These are phyloP conservation scores for Calyptomena viridis DNA, from an alignment of 2,113 vertebrate species.

Conservation along the genomic window DNA sequence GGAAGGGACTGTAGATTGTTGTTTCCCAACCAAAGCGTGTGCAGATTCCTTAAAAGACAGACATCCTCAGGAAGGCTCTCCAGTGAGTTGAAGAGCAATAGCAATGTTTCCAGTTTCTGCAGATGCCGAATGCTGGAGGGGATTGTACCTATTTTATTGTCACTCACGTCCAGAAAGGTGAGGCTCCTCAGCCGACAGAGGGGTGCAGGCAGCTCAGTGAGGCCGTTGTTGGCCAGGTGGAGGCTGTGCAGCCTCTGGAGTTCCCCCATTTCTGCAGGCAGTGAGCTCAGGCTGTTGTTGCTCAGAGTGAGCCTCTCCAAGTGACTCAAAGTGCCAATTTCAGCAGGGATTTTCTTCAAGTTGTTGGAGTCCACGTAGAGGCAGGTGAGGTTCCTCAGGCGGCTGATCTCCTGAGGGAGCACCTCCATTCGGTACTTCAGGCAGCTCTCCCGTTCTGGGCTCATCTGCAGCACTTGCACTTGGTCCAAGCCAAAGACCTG, in stretches of 20 bases:
- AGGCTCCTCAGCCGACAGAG: slow-evolving; percentile 59
- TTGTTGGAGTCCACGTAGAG: slow-evolving; percentile 64
- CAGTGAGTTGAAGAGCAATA: slow-evolving; percentile 51
- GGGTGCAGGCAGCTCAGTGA: slow-evolving; percentile 5
- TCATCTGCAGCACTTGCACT: slow-evolving; percentile 66
- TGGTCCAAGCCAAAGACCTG: slow-evolving; percentile 53
- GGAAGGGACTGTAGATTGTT: slow-evolving; percentile 41
- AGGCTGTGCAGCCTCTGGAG: slow-evolving; percentile 61
- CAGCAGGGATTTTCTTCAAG: slow-evolving; percentile 37
- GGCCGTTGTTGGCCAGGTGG: slow-evolving; percentile 63
- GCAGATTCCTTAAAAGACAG: slow-evolving; percentile 43
- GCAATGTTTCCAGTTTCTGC: slow-evolving; percentile 30
- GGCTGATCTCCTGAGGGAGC: slow-evolving; percentile 43
- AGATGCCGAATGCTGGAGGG: slow-evolving; percentile 29
- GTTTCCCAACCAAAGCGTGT: slow-evolving; percentile 50
- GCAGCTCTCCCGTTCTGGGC: slow-evolving; percentile 53
- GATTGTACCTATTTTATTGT: slow-evolving; percentile 52
- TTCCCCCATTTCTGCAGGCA: slow-evolving; percentile 32
- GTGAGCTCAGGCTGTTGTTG: slow-evolving; percentile 37
- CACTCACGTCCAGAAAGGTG: slow-evolving; percentile 54
- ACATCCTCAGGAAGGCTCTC: slow-evolving; percentile 8
- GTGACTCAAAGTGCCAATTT: slow-evolving; percentile 29
- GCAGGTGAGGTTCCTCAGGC: slow-evolving; percentile 34
- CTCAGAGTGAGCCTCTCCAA: slow-evolving; percentile 65
- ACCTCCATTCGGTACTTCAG: slow-evolving; percentile 38